A percentile compares a stretch with the other conserved stretches of the same genome.
Conservation (phyloP, 2,797 vertebrate species). For the Cuculus canorus region DNA sequence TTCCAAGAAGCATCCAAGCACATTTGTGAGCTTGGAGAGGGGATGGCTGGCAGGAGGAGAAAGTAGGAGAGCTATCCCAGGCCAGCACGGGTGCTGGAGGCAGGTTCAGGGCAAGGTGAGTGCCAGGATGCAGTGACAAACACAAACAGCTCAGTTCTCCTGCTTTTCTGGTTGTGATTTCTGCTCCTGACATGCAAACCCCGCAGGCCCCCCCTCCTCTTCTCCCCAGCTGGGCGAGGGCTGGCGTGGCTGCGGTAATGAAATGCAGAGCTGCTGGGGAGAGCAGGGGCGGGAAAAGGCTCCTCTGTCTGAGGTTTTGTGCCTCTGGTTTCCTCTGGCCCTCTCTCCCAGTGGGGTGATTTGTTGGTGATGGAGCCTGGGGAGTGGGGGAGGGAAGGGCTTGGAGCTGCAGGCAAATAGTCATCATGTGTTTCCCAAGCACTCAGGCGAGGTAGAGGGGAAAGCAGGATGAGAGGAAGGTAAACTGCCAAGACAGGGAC, state of each 20-base stretch:
- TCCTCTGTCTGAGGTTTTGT: slow-evolving; percentile 41
- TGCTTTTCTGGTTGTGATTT: slow-evolving; percentile 36
- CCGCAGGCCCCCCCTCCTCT: background rate
- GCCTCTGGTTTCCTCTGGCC: slow-evolving; percentile 55
- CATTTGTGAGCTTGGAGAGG: background rate
- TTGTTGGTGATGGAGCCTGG: slow-evolving; percentile 42
- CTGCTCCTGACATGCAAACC: background rate
- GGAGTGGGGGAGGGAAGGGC: slow-evolving; percentile 43
- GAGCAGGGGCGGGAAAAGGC: background rate
- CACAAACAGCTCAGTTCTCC: background rate
- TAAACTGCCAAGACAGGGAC: background rate
- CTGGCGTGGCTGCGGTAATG: slow-evolving; percentile 44
- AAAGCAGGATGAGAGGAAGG: background rate
- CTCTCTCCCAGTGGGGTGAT: slow-evolving; percentile 23
- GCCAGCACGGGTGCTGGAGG: background rate
- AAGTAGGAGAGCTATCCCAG: background rate
- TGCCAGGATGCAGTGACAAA: background rate
- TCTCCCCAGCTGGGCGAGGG: slow-evolving; percentile 37
- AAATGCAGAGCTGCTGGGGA: slow-evolving; percentile 67
- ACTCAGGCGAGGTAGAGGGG: background rate
- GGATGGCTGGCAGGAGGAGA: background rate
- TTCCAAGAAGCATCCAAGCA: background rate
- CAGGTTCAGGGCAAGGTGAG: background rate
- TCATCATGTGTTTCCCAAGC: background rate
- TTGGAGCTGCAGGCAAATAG: background rate